Conservation (phyloP, 2,888 invertebrate genomes). For the Athalia circularis region DNA sequence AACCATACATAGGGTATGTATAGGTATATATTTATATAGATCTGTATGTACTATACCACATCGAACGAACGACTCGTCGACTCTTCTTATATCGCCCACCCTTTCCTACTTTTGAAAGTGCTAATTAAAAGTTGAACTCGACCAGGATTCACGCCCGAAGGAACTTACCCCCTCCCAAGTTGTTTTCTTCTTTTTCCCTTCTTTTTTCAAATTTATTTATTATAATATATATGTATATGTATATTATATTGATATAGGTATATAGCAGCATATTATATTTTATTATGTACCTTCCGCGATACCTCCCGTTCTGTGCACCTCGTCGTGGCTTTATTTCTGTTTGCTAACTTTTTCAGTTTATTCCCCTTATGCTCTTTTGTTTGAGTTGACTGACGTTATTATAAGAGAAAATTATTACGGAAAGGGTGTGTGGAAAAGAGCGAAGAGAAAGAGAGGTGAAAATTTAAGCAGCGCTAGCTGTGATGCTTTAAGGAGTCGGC, state of each 20-base stretch:
- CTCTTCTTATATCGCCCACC: neutral
- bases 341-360: conserved; percentile 21
- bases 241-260: neutral
- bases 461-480: no score
- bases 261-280: neutral
- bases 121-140: conserved; percentile 66
- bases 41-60: neutral
- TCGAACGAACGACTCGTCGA: conserved; percentile 1
- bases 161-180: conserved; percentile 40
- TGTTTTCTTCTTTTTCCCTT: neutral
- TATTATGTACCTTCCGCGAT: conserved; percentile 1
- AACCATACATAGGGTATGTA: no score
- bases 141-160: conserved; percentile 59
- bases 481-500: no score
- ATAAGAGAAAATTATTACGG: conserved; percentile 20
- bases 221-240: neutral
- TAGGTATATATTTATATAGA: no score
- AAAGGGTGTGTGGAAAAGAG: neutral
- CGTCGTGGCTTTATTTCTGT: conserved; percentile 7
- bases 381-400: conserved; percentile 16
- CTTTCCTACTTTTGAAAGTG: conserved; percentile 27
- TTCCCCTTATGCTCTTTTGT: conserved; percentile 2
- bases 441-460: neutral
- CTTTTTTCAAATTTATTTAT: neutral
- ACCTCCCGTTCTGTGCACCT: neutral